Evolutionary conservation across 2,113 vertebrate genomes (phyloP), one percentile per base, ranked within the genome.

Genomic region (Eidolon helvum): DNA sequence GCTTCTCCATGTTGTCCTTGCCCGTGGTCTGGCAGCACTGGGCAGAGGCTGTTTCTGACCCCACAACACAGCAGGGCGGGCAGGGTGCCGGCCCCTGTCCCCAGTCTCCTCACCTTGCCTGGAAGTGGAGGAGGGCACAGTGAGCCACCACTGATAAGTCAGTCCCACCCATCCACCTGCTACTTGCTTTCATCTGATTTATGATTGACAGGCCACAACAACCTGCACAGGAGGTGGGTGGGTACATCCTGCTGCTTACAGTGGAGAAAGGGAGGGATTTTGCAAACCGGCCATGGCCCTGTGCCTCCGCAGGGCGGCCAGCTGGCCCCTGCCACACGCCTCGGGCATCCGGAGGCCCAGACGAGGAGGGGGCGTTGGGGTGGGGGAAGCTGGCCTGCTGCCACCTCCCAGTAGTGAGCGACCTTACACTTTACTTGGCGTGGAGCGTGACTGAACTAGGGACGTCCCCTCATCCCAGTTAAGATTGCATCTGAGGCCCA

Each of bases 121-220:
- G 28, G 43, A 24, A 59, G 1, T 38, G 68, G 38, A 35, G 68
- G 30, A 0, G 33, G 24, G 50, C 50, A 40, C 19, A 71, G 43
- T 43, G 6, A 43, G n/a, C 19, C 2, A 5, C 82, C 33, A 30
- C 53, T 38, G 30, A 4, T 16, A 4, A 50, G 11, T 61, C 28
- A 7, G 2, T 16, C 21, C 30, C 26, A 14, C 28, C 22, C 45
- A 7, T 0, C 0, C 53, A 19, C 22, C 15, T 35, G 1, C 2
- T 40, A 30, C 82, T 78, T 10, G 1, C 71, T 65, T 30, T 55
- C n/a, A 1, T 38, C 65, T 10, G 0, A 63, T 53, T 24, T 86
- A 12, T 14, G 12, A 77, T 24, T 59, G 26, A 28, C 26, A 35
- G 33, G 18, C 24, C 59, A 89, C 72, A 5, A 3, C 53, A 71